Base-by-base conservation (phyloP, 2,888 invertebrate species). In the Onchidella celtica region DNA sequence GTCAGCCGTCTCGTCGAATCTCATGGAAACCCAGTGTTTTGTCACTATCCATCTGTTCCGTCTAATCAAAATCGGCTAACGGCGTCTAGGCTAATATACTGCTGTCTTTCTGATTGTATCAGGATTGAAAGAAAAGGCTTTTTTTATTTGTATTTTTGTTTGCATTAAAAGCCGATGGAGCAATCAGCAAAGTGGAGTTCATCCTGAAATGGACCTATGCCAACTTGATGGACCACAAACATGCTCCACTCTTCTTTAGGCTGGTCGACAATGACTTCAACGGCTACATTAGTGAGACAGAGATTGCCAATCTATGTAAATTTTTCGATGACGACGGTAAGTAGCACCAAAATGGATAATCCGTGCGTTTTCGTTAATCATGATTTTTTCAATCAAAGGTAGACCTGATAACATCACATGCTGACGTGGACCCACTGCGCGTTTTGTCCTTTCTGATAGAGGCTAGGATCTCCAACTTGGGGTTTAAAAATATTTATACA, bases 281-380 rank as follows among this genome's bases (percentile, higher is more conserved):
- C 36, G 68, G 68, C 34, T 9, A 17, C 21, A 24, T 68, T 4
- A 68, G 36, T 38, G 21, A 34, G 38, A n/a, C 32, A 2, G 68
- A 68, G 36, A 36, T 68, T 21, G 36, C 17, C 2, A 68, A 68
- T 32, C 68, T 68, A 11, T 68, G 68, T 21, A 29, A 36, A 14
- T 68, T 68, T 38, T 68, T 68, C 24, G 68, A 68, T 21, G 68
- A 68, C 36, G 68, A 68, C 68, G 68, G 68, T 68, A 36, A 38
- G 34, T 68, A 55, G 17, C 55, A 14, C 11, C 17, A 14, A 17
- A 9, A 55, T 14, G 9, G 55, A 14, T 17, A 14, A 14, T 55
- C 11, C 55, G 9, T 55, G 17, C 9, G 55, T 14, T 14, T 9
- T 14, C 9, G 9, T 55, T 55, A 14, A 17, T 55, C 17, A 14